phyloP scores from a whole-genome alignment of 2,888 invertebrate genomes.

The Pseudococcus jackbeardsleyi region DNA sequence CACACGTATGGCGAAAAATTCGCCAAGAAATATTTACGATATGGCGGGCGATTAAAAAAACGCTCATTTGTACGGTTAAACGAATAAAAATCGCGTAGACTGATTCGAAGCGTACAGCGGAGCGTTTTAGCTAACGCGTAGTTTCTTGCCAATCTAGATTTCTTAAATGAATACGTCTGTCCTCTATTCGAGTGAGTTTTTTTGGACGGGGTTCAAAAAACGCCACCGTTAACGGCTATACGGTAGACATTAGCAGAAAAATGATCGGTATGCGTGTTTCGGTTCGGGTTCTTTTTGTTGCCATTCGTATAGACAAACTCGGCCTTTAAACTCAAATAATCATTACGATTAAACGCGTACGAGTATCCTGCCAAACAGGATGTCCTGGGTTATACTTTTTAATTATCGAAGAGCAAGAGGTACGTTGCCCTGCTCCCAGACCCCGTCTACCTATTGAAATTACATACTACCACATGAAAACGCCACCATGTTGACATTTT shows the following conservation, averaged over 20 bases:
- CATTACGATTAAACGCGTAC: constrained; percentile 9
- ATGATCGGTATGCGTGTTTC: constrained; percentile 35
- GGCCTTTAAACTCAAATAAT: constrained; percentile 43
- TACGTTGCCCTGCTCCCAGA: not conserved
- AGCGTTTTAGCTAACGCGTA: constrained; percentile 32
- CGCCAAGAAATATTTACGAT: constrained; percentile 34
- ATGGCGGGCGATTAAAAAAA: constrained; percentile 14
- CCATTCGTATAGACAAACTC: constrained; percentile 38
- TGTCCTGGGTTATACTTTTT: constrained; percentile 41
- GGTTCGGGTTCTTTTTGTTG: not conserved
- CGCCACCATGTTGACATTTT: constrained; percentile 13
- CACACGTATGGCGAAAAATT: constrained; percentile 15
- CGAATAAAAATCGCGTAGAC: constrained; percentile 45
- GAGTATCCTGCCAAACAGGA: constrained; percentile 53
- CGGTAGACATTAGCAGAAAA: constrained; percentile 34
- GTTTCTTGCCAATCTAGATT: constrained; percentile 53
- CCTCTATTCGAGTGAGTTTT: constrained; percentile 47
- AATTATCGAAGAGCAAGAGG: constrained; percentile 13
- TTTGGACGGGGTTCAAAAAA: constrained; percentile 20
- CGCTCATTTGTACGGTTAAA: constrained; percentile 32
- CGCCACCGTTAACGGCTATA: constrained; percentile 25
- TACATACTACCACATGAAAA: not conserved
- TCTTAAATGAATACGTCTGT: constrained; percentile 46
- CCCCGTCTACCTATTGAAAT: not conserved
- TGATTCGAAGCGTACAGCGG: constrained; percentile 23